A percentile compares a stretch with the other conserved stretches of the same genome.
Conservation (phyloP, 2,113 vertebrate genomes). For the Lanius collurio region DNA sequence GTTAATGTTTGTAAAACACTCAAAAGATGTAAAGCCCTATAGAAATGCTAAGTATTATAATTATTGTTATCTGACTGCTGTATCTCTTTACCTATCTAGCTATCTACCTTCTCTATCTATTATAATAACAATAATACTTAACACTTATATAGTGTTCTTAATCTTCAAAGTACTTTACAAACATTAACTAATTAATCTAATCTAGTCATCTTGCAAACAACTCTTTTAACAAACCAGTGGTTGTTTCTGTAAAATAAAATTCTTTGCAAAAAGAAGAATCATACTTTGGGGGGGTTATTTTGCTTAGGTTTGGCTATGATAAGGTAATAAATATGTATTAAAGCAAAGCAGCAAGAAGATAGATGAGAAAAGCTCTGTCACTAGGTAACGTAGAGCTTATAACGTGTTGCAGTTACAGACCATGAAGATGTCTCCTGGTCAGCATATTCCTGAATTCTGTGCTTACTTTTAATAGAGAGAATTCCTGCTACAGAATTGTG, state of each 20-base stretch:
- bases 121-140: slow-evolving; percentile 69
- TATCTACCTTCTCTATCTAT: slow-evolving; percentile 70
- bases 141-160: slow-evolving; percentile 65
- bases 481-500: not conserved
- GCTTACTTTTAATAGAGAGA: not conserved
- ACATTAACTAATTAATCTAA: slow-evolving; percentile 71
- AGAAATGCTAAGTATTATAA: slow-evolving; percentile 68
- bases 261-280: slow-evolving; percentile 16
- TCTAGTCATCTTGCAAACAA: slow-evolving; percentile 63
- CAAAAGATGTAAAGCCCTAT: slow-evolving; percentile 67
- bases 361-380: not conserved
- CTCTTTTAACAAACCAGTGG: slow-evolving; percentile 42
- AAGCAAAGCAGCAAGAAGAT: not conserved
- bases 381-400: not conserved
- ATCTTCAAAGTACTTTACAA: slow-evolving; percentile 70
- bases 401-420: accelerated
- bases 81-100: slow-evolving; percentile 71
- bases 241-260: slow-evolving; percentile 46
- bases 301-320: slow-evolving; percentile 14
- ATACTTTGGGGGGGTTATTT: not conserved
- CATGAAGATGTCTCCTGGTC: not conserved
- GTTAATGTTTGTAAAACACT: slow-evolving; percentile 72
- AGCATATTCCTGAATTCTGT: not conserved
- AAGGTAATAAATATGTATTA: slow-evolving; percentile 48
- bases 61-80: slow-evolving; percentile 68